Evolutionary conservation across 2,797 vertebrate species (phyloP).

Genomic region (Anguilla obscura): DNA sequence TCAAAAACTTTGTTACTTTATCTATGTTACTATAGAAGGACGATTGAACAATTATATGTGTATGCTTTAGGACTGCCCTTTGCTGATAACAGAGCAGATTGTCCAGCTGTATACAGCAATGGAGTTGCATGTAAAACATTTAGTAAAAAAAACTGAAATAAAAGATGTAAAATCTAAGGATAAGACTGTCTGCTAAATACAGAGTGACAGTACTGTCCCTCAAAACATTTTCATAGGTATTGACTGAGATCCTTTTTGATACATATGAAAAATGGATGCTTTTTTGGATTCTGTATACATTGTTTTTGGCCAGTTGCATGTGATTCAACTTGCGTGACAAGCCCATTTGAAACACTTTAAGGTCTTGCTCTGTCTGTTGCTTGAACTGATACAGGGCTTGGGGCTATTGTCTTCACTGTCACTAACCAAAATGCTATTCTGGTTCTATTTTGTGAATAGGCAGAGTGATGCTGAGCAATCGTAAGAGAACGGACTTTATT

Average conservation of each 20-base stretch:
- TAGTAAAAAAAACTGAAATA: too few species aligned
- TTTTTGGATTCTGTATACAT: background rate
- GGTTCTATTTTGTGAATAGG: background rate
- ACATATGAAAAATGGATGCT: background rate
- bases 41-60: background rate
- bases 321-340: background rate
- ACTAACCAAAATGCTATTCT: background rate
- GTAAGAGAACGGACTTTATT: background rate
- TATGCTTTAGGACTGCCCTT: background rate
- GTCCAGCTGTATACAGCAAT: too few species aligned
- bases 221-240: background rate
- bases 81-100: too few species aligned
- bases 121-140: too few species aligned
- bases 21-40: background rate
- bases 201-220: background rate
- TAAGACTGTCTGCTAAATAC: too few species aligned
- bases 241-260: background rate
- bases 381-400: background rate
- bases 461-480: background rate
- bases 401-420: background rate
- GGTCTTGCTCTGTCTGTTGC: background rate
- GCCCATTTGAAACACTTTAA: too few species aligned
- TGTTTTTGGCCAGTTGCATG: background rate
- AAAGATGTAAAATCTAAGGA: too few species aligned
- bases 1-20: too few species aligned